Conservation (phyloP, 2,113 vertebrate species). For the Cololabis saira region DNA sequence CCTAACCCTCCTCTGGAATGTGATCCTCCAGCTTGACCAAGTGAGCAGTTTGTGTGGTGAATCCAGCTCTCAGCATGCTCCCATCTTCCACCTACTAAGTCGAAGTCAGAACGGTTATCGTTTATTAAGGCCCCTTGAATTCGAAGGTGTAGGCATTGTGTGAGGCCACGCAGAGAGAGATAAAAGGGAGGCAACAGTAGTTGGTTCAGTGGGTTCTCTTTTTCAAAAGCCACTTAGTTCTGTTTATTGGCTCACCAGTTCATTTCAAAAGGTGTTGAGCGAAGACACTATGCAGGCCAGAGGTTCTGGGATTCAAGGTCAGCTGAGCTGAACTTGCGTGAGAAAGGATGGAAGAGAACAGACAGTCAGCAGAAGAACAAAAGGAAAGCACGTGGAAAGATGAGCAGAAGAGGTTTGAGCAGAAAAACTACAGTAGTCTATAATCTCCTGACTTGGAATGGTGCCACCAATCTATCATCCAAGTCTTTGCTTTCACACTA, state of each 20-base stretch:
- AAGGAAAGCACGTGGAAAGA: constrained; percentile 4
- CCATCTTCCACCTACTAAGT: constrained; percentile 41
- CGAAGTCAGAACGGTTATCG: constrained; percentile 66
- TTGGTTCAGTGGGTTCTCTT: constrained; percentile 34
- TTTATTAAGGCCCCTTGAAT: constrained; percentile 65
- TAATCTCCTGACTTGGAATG: constrained; percentile 66
- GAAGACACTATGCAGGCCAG: constrained; percentile 53
- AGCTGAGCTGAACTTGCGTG: constrained; percentile 17
- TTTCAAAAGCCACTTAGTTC: constrained; percentile 63
- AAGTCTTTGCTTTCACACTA: constrained; percentile 46
- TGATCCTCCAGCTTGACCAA: constrained; percentile 38
- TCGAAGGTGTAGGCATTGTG: constrained; percentile 49
- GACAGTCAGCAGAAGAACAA: constrained; percentile 13
- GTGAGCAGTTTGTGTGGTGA: constrained; percentile 35
- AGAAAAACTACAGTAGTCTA: constrained; percentile 24
- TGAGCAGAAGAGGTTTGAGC: constrained; percentile 26
- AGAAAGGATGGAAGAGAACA: constrained; percentile 6
- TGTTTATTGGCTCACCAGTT: constrained; percentile 57
- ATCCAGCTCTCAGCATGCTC: constrained; percentile 53
- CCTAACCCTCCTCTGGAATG: constrained; percentile 7
- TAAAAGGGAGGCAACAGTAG: constrained; percentile 16
- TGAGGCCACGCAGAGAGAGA: constrained; percentile 34
- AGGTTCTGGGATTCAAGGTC: constrained; percentile 52
- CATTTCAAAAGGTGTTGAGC: constrained; percentile 70
- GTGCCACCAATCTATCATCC: constrained; percentile 49